phyloP scores from a whole-genome alignment of 2,113 vertebrate species.

The Thunnus maccoyii region DNA sequence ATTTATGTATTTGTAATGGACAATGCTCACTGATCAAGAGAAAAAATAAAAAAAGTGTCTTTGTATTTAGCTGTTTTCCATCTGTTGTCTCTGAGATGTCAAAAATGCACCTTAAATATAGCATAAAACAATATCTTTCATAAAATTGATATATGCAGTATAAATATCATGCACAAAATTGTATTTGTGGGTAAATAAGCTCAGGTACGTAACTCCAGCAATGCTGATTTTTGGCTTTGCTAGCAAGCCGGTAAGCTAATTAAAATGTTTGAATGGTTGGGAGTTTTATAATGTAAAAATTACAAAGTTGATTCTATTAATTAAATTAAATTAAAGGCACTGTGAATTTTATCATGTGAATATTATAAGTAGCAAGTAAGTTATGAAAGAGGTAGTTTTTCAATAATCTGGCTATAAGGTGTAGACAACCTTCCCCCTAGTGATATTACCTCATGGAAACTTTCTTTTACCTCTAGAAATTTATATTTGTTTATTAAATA shows the following conservation, averaged over 20 bases:
- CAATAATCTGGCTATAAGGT: no score
- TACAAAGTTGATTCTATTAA: no score
- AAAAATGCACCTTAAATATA: background rate
- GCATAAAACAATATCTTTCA: background rate
- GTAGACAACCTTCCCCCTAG: no score
- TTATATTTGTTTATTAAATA: no score
- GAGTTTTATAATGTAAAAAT: background rate
- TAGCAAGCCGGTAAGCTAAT: no score
- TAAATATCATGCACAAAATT: background rate
- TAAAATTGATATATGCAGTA: background rate
- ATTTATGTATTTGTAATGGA: no score
- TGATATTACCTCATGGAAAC: no score
- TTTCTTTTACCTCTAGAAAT: no score
- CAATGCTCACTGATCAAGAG: no score
- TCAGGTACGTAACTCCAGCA: background rate
- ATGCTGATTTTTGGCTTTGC: no score
- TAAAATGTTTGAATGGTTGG: background rate
- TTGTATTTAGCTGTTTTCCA: background rate
- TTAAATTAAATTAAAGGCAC: background rate
- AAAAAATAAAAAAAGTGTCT: no score
- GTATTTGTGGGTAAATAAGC: background rate
- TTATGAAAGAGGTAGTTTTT: no score
- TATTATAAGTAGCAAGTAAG: background rate
- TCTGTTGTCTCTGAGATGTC: background rate
- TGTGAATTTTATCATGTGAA: background rate